Conservation (phyloP, 2,113 vertebrate species). For the Laterallus jamaicensis region DNA sequence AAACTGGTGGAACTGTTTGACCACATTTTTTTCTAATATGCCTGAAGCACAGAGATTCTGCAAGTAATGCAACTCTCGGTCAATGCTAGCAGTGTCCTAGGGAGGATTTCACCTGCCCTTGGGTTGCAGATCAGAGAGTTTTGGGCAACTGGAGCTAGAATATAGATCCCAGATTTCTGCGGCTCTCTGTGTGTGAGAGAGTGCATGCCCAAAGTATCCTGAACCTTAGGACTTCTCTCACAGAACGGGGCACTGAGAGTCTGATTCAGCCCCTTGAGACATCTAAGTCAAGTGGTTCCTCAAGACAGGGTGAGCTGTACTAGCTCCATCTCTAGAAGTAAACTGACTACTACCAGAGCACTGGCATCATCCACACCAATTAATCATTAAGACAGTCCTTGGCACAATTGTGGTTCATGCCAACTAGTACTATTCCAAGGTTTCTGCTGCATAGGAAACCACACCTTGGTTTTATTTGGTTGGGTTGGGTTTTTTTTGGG, state of each 20-base stretch:
- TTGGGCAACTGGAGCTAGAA: not conserved
- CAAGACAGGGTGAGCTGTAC: not conserved
- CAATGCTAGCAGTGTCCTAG: not conserved
- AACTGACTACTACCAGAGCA: not conserved
- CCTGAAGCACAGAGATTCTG: slow-evolving; percentile 37
- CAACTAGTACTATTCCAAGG: not conserved
- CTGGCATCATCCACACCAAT: not conserved
- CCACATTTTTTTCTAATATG: slow-evolving; percentile 40
- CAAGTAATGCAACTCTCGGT: not conserved
- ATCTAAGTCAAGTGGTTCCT: not conserved
- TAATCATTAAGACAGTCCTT: not conserved
- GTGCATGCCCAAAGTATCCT: not conserved
- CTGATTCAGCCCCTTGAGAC: not conserved
- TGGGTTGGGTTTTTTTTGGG: too few species aligned
- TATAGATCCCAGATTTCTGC: not conserved
- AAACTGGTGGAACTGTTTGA: slow-evolving; percentile 21
- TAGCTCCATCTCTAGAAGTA: not conserved
- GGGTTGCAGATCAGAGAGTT: not conserved
- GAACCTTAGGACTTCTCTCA: not conserved
- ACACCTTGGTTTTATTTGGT: not conserved
- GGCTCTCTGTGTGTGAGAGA: not conserved
- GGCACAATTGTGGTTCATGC: not conserved
- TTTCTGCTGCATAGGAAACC: not conserved
- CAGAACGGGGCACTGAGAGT: not conserved
- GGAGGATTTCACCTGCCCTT: not conserved